Conservation (phyloP, 2,888 invertebrate species). For the Dugesia japonica region DNA sequence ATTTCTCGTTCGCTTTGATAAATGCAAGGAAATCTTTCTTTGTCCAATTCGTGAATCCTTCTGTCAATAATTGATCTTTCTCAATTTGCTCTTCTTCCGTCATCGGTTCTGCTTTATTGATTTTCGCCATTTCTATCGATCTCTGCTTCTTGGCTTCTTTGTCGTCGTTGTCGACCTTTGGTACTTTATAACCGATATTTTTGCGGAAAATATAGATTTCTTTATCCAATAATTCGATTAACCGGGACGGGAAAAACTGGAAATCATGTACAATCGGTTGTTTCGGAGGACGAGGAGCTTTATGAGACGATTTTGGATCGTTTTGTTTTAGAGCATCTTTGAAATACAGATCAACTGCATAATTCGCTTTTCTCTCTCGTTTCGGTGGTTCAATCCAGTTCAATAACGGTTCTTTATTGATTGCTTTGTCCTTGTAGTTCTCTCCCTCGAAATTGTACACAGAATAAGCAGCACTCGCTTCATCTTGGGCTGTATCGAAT, state of each 20-base stretch:
- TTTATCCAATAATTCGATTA: constrained; percentile 88
- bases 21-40: constrained; percentile 97
- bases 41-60: constrained; percentile 89
- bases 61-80: constrained; percentile 75
- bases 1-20: constrained; percentile 89
- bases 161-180: constrained; percentile 20
- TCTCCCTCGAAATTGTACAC: constrained; percentile 89
- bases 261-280: constrained; percentile 98
- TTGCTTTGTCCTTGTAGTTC: constrained; percentile 57
- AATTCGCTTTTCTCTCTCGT: constrained; percentile 92
- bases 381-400: constrained; percentile 99
- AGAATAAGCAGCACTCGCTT: constrained; percentile 53
- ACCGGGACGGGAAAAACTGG: constrained; percentile 89
- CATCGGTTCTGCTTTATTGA: constrained; percentile 79
- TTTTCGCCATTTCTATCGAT: constrained; percentile 61
- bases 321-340: constrained; percentile 80
- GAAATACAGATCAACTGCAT: constrained; percentile 94
- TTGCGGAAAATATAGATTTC: constrained; percentile 85
- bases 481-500: constrained; percentile 55
- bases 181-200: constrained; percentile 62
- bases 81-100: constrained; percentile 75
- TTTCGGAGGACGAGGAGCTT: constrained; percentile 92
- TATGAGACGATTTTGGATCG: constrained; percentile 79
- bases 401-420: constrained; percentile 53
- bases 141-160: constrained; percentile 24